A percentile compares a stretch with the other conserved stretches of the same genome.
Conservation (phyloP, 2,888 invertebrate genomes). For the Liodrosophila aerea region DNA sequence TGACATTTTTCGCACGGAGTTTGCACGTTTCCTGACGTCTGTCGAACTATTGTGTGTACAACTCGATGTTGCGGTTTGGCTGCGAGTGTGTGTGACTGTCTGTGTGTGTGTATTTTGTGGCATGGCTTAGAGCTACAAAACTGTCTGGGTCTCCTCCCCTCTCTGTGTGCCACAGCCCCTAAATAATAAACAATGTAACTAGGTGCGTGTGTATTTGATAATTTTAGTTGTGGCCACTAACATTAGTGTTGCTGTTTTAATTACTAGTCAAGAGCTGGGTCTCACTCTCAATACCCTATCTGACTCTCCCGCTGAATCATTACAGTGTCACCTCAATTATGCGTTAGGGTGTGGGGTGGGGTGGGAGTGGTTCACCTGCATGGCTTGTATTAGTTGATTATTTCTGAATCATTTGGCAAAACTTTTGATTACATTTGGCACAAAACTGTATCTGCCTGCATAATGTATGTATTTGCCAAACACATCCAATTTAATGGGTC, state of each 20-base stretch:
- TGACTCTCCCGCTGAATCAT: neutral
- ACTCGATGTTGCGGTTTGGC: neutral
- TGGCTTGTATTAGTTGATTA: constrained; percentile 33
- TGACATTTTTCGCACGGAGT: constrained; percentile 44
- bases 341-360: no score
- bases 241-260: constrained; percentile 51
- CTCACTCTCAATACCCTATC: neutral
- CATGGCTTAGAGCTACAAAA: no score
- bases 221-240: constrained; percentile 32
- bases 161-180: neutral
- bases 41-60: neutral
- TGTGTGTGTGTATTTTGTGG: constrained; percentile 1
- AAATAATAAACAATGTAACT: constrained; percentile 22
- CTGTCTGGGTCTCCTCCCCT: no score
- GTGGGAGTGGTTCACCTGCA: neutral
- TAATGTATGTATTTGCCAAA: constrained; percentile 5
- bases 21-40: constrained; percentile 22
- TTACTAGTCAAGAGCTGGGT: constrained; percentile 33
- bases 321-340: constrained; percentile 11
- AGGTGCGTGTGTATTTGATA: constrained; percentile 33
- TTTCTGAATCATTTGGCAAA: constrained; percentile 22
- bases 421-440: constrained; percentile 33
- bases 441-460: constrained; percentile 4
- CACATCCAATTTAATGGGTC: constrained; percentile 8
- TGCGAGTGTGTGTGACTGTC: constrained; percentile 1